phyloP scores from a whole-genome alignment of 2,888 invertebrate species.

The Agrypnus murinus region DNA sequence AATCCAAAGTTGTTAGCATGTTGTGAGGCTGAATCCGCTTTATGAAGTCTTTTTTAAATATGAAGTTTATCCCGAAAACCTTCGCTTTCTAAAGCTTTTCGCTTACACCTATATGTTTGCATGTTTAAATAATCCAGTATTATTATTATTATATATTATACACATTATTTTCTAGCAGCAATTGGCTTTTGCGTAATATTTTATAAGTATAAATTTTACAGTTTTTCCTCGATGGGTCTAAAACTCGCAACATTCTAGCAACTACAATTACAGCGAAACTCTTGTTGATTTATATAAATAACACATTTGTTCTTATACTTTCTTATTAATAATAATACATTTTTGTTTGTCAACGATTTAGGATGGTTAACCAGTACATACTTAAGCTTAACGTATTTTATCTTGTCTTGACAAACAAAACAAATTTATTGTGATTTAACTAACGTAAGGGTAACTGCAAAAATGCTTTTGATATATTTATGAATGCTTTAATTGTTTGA shows the following conservation, averaged over 20 bases:
- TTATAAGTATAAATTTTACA: conserved; percentile 57
- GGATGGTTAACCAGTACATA: not conserved
- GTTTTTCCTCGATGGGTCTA: conserved; percentile 57
- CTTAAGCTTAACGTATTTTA: not conserved
- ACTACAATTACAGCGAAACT: conserved; percentile 69
- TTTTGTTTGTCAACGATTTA: conserved; percentile 49
- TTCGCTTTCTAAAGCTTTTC: conserved; percentile 57
- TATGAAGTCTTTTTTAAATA: conserved; percentile 50
- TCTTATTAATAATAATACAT: conserved; percentile 55
- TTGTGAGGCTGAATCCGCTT: conserved; percentile 69
- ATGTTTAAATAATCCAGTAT: conserved; percentile 52
- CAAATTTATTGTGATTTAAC: conserved; percentile 28
- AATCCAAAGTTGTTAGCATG: conserved; percentile 72
- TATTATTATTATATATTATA: conserved; percentile 23
- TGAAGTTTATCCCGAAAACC: conserved; percentile 50
- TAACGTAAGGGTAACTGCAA: conserved; percentile 34
- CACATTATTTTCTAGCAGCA: conserved; percentile 51
- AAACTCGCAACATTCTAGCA: conserved; percentile 74
- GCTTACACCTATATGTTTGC: conserved; percentile 57
- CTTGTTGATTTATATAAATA: conserved; percentile 49
- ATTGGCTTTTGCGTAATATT: conserved; percentile 53
- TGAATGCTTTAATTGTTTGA: not conserved
- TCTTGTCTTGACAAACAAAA: conserved; percentile 39
- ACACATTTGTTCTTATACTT: conserved; percentile 53
- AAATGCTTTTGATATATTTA: conserved; percentile 38